Conservation (phyloP, 2,113 vertebrate species). For the Boulengeromyrus knoepffleri region DNA sequence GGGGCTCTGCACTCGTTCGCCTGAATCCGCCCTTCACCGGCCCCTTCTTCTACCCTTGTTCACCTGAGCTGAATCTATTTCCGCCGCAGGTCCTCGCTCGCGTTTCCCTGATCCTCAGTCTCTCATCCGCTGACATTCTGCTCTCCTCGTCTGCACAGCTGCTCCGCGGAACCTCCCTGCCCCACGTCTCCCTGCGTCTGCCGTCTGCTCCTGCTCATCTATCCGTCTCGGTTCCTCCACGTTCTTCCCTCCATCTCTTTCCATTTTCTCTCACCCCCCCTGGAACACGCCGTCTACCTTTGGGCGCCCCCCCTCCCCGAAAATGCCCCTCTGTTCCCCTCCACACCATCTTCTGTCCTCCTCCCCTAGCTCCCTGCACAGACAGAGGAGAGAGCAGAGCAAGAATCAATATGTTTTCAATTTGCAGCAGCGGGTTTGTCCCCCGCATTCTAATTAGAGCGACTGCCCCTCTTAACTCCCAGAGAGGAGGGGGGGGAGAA, state of each 20-base stretch:
- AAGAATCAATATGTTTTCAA: conserved; percentile 53
- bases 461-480: conserved; percentile 31
- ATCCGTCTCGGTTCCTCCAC: not conserved
- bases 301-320: not conserved
- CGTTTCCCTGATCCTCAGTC: not conserved
- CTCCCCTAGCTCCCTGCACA: not conserved
- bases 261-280: not conserved
- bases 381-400: conserved; percentile 24
- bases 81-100: not conserved
- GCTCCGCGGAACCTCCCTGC: not conserved
- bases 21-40: not conserved
- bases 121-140: not conserved
- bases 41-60: not conserved
- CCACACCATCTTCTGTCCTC: not conserved
- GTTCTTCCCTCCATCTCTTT: not conserved
- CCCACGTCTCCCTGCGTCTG: not conserved
- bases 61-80: not conserved
- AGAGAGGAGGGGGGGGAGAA: conserved; percentile 29
- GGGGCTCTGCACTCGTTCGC: not conserved
- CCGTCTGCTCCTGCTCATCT: not conserved
- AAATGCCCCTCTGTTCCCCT: not conserved
- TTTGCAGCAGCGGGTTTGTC: conserved; percentile 48
- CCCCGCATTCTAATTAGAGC: conserved; percentile 46
- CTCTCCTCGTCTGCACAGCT: not conserved
- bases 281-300: too few species aligned